Evolutionary conservation across 2,888 invertebrate species (phyloP), one percentile per base, ranked within the genome.

Genomic region (Nephrocerus scutellatus): DNA sequence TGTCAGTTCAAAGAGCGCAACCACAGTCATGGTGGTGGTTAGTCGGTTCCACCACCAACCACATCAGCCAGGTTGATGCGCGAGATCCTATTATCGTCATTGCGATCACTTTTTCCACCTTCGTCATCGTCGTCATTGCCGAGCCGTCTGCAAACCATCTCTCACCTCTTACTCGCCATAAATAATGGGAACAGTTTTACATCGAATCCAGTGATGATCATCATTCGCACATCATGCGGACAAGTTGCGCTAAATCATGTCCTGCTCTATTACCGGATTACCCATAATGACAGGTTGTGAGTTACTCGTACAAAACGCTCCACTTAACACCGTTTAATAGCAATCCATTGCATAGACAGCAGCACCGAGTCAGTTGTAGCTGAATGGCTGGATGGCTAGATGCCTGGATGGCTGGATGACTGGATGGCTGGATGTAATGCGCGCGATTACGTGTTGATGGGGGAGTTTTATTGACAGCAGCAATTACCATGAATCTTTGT

Each of bases 381-480:
- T n/a, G n/a, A n/a, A n/a, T n/a, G n/a, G 4, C 15, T 18, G 3
- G 10, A 7, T 22, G 16, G 10, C 8, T 21, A n/a, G n/a, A n/a
- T n/a, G n/a, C n/a, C n/a, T n/a, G n/a, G n/a, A n/a, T n/a, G n/a
- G n/a, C n/a, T n/a, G 35, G 14, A 12, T 20, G 31, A n/a, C 12
- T 15, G 19, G 14, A 19, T 13, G 23, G 32, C 15, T 8, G 29
- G 24, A 20, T 32, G 36, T 22, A n/a, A n/a, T n/a, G n/a, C n/a
- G n/a, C n/a, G n/a, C n/a, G n/a, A n/a, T n/a, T n/a, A n/a, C n/a
- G n/a, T n/a, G n/a, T n/a, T n/a, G n/a, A n/a, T n/a, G 62, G 57
- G 62, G 62, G 60, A 60, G 60, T 60, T 62, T 60, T 62, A 60
- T 60, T 62, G 60, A 62, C 60, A 60, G 60, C 60, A 62, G 59